phyloP scores from a whole-genome alignment of 2,888 invertebrate genomes.

The Corythucha ciliata region DNA sequence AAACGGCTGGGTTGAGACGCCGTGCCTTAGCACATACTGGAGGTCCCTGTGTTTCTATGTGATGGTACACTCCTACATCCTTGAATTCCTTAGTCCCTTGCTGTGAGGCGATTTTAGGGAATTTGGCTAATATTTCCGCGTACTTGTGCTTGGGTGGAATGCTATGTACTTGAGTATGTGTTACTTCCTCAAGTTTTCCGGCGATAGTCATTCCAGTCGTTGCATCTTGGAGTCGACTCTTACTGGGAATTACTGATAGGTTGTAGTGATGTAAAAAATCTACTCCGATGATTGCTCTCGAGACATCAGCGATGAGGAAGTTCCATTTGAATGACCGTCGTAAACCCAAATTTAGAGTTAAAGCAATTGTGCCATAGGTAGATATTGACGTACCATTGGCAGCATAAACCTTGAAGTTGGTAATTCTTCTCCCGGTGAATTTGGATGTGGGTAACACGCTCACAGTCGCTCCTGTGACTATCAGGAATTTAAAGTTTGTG shows the following conservation, averaged over 20 bases:
- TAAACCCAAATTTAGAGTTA: neutral
- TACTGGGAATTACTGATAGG: neutral
- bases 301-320: neutral
- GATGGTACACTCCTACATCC: neutral
- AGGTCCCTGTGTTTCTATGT: constrained; percentile 7
- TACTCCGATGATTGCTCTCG: constrained; percentile 6
- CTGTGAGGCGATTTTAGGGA: neutral
- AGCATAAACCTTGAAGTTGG: neutral
- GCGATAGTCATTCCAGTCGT: neutral
- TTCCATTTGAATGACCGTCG: neutral
- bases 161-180: neutral
- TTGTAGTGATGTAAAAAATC: constrained; percentile 9
- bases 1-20: neutral
- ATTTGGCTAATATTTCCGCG: neutral
- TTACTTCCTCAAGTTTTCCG: neutral
- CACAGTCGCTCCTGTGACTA: constrained; percentile 1
- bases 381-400: constrained; percentile 2
- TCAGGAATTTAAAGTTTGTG: neutral
- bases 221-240: neutral
- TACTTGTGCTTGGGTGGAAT: neutral
- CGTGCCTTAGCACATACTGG: constrained; percentile 7
- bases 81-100: neutral
- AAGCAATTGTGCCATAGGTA: neutral
- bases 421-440: neutral
- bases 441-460: neutral